phyloP scores from a whole-genome alignment of 2,113 vertebrate species.

The Pedionomus torquatus region DNA sequence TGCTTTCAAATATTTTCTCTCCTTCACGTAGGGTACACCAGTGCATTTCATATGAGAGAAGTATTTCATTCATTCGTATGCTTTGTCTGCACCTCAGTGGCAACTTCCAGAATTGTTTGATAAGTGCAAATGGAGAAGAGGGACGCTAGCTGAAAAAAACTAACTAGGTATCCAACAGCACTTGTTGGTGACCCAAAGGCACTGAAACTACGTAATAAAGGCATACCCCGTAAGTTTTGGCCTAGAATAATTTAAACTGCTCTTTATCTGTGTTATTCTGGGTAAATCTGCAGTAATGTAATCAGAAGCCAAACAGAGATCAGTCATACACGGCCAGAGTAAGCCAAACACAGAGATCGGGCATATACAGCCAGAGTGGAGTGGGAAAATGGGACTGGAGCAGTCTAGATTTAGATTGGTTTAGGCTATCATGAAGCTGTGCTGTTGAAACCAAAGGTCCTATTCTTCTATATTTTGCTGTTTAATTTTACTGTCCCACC shows the following conservation, averaged over 20 bases:
- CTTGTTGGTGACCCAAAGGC: neutral
- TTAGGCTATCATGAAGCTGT: neutral
- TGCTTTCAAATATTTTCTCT: neutral
- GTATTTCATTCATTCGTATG: neutral
- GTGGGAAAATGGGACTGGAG: neutral
- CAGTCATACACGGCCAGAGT: neutral
- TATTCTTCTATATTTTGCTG: neutral
- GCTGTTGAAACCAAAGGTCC: neutral
- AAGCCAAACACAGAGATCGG: neutral
- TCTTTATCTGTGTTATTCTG: neutral
- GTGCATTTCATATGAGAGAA: neutral
- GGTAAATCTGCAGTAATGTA: neutral
- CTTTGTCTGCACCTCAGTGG: neutral
- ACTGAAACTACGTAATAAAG: neutral
- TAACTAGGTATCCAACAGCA: neutral
- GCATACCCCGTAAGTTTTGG: neutral
- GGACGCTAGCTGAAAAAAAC: neutral
- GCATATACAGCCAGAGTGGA: neutral
- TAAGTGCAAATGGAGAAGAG: neutral
- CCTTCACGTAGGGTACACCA: neutral
- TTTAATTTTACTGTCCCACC: neutral
- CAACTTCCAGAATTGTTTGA: neutral
- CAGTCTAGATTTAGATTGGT: neutral
- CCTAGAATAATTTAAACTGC: neutral
- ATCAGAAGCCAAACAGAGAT: neutral